Evolutionary conservation across 2,888 invertebrate genomes (phyloP).

Genomic region (Germaria angustata): DNA sequence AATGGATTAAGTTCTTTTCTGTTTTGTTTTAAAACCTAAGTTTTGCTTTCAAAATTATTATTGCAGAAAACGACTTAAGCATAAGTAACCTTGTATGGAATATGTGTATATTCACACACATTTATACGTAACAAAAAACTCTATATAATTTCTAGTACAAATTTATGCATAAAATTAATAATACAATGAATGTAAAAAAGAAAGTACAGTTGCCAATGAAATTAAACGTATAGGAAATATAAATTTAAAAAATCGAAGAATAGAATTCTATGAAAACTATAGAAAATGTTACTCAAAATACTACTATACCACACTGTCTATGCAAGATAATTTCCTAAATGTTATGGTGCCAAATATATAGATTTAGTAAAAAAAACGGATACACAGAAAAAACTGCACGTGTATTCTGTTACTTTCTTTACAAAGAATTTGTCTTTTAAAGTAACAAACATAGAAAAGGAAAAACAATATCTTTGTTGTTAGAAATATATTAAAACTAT

Average conservation of each 20-base stretch:
- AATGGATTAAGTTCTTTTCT: not conserved
- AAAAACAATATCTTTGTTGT: too few relatives aligned
- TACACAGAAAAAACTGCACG: too few relatives aligned
- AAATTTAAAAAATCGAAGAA: not conserved
- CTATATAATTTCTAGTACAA: not conserved
- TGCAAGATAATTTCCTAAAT: too few relatives aligned
- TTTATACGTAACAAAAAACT: not conserved
- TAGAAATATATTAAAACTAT: too few relatives aligned
- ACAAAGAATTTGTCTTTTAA: too few relatives aligned
- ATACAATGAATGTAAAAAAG: not conserved
- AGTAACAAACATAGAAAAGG: too few relatives aligned
- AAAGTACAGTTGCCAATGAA: not conserved
- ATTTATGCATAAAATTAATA: not conserved
- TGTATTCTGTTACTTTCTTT: too few relatives aligned
- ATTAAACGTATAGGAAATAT: not conserved
- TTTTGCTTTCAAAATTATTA: conserved; percentile 42
- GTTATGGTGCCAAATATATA: too few relatives aligned
- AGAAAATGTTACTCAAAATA: too few relatives aligned
- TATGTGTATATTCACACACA: not conserved
- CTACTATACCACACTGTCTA: too few relatives aligned
- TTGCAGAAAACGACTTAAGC: conserved; percentile 44
- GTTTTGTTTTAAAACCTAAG: conserved; percentile 13
- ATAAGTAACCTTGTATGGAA: not conserved
- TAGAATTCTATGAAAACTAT: not conserved
- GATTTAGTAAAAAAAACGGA: too few relatives aligned